These are phyloP conservation scores for Eulemur coronatus DNA, from an alignment of 2,797 vertebrate species.

Conservation along the genomic window DNA sequence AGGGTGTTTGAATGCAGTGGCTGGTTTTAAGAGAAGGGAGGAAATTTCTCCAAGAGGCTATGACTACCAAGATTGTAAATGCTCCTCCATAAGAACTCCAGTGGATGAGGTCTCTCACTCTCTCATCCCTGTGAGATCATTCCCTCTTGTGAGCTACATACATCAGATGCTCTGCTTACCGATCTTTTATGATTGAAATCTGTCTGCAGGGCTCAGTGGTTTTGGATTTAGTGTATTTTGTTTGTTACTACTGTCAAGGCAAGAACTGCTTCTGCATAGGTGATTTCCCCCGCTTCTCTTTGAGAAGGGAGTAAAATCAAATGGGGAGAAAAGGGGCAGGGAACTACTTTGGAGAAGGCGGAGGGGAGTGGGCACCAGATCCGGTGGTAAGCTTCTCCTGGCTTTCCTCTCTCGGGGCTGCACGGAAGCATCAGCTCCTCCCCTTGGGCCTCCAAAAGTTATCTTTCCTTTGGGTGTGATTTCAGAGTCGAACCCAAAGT, in stretches of 20 bases:
- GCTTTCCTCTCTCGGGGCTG: background rate
- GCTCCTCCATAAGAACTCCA: background rate
- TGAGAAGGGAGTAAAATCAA: background rate
- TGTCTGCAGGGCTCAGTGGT: background rate
- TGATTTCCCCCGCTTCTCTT: background rate
- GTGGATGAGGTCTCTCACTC: background rate
- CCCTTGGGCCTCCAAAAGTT: constrained; percentile 33
- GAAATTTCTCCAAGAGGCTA: background rate
- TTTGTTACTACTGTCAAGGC: background rate
- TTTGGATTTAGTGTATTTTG: background rate
- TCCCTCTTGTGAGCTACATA: background rate
- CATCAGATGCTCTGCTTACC: background rate
- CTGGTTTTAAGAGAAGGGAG: background rate
- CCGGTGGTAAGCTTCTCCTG: background rate
- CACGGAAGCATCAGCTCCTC: constrained; percentile 26
- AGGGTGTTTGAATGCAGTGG: background rate
- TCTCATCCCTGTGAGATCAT: background rate
- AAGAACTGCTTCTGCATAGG: background rate
- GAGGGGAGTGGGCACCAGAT: background rate
- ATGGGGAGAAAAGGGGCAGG: background rate
- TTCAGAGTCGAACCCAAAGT: background rate
- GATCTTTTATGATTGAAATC: background rate
- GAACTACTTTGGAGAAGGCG: background rate
- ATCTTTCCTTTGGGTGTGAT: background rate
- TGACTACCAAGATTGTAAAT: background rate